phyloP scores from a whole-genome alignment of 2,888 invertebrate genomes.

The Kuschelorhynchus macadamiae region DNA sequence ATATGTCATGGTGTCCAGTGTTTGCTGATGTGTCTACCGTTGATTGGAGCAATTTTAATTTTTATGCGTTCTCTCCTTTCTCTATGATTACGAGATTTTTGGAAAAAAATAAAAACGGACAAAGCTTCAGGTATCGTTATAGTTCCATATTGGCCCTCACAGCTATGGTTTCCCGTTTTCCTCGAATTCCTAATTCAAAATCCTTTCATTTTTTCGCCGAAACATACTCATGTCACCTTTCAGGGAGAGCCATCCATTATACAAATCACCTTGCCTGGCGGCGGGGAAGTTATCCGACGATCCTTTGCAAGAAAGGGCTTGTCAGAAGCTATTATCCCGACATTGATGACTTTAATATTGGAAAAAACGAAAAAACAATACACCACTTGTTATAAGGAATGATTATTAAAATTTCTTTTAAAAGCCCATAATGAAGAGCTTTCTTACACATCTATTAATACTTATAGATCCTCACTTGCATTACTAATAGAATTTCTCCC shows the following conservation, averaged over 20 bases:
- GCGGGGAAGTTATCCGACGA: conserved; percentile 21
- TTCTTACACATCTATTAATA: conserved; percentile 4
- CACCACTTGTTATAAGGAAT: no score
- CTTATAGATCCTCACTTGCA: conserved; percentile 4
- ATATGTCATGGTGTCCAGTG: no score
- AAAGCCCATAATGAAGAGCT: not conserved
- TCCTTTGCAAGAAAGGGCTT: conserved; percentile 14
- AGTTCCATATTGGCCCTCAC: conserved; percentile 3
- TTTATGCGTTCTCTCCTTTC: no score
- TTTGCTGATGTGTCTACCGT: no score
- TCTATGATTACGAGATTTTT: no score
- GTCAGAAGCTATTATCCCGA: conserved; percentile 4
- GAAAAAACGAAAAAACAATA: conserved; percentile 4
- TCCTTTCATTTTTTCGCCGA: no score
- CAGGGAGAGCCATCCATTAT: no score
- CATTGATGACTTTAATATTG: conserved; percentile 1
- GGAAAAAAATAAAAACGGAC: no score
- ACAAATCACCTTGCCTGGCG: conserved; percentile 32
- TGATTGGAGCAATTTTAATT: no score
- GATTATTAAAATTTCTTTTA: not conserved
- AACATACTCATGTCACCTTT: no score
- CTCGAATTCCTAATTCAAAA: no score
- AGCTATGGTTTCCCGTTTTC: not conserved
- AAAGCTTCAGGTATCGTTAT: not conserved
- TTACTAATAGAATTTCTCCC: not conserved